Conservation (phyloP, 2,888 invertebrate genomes). For the Noctua fimbriata region DNA sequence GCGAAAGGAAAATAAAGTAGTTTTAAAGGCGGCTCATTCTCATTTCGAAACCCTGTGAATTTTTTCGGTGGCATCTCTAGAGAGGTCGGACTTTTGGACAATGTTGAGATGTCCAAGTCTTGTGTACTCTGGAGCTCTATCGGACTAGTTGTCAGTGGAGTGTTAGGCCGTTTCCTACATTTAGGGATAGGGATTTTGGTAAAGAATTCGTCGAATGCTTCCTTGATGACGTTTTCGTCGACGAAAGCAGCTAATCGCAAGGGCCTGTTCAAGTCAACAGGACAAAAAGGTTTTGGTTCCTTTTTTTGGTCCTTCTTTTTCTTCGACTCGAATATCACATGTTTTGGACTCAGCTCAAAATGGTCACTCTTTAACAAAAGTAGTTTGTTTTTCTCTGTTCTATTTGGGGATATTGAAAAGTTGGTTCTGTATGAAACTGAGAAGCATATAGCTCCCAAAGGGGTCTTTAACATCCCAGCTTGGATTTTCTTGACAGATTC, state of each 20-base stretch:
- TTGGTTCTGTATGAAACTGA: constrained; percentile 97
- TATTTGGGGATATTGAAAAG: constrained; percentile 97
- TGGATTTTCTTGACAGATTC: constrained; percentile 95
- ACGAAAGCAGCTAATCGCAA: constrained; percentile 95
- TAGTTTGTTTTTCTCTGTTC: constrained; percentile 92
- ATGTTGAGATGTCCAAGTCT: constrained; percentile 75
- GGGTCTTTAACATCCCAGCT: constrained; percentile 97
- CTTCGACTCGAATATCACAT: constrained; percentile 89
- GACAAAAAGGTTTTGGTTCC: constrained; percentile 73
- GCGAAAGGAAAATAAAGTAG: constrained; percentile 95
- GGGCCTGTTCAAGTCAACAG: constrained; percentile 93
- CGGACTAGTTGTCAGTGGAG: constrained; percentile 65
- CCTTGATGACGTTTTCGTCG: constrained; percentile 84
- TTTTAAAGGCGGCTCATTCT: constrained; percentile 92
- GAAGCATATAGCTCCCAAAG: constrained; percentile 95
- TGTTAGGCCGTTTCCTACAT: constrained; percentile 79
- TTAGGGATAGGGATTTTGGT: constrained; percentile 82
- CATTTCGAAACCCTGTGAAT: constrained; percentile 84
- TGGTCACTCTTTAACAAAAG: constrained; percentile 98
- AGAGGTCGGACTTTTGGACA: constrained; percentile 84
- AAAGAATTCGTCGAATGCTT: constrained; percentile 83
- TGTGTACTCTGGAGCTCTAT: constrained; percentile 82
- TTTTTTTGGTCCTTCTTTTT: constrained; percentile 91
- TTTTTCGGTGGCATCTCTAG: constrained; percentile 86
- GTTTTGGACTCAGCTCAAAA: constrained; percentile 94